phyloP scores from a whole-genome alignment of 2,113 vertebrate species.

The Hippocampus guttulatus region DNA sequence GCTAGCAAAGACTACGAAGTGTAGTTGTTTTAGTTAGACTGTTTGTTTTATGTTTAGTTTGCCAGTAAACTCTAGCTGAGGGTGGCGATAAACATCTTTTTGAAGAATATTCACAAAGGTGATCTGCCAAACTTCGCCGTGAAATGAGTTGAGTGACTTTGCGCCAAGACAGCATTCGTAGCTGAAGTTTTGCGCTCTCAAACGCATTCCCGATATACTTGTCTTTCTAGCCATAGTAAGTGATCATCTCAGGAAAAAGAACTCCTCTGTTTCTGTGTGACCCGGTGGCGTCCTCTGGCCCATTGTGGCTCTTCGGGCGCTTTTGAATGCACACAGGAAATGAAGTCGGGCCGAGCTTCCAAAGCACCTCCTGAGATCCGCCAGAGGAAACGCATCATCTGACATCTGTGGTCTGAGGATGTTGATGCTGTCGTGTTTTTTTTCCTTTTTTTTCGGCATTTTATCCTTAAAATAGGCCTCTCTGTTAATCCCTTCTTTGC shows the following conservation, averaged over 20 bases:
- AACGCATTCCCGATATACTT: neutral
- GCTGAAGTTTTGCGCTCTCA: neutral
- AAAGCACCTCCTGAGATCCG: conserved; percentile 47
- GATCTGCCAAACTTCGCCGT: too few relatives aligned
- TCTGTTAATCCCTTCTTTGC: conserved; percentile 54
- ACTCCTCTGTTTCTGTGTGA: conserved; percentile 30
- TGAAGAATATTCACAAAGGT: too few relatives aligned
- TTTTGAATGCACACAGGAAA: conserved; percentile 59
- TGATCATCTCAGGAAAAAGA: conserved; percentile 28
- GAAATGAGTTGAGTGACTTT: too few relatives aligned
- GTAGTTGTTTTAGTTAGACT: too few relatives aligned
- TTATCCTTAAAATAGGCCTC: conserved; percentile 62
- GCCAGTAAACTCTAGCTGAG: too few relatives aligned
- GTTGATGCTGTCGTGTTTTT: conserved; percentile 60
- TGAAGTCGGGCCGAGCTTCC: conserved; percentile 54
- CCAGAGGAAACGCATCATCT: conserved; percentile 62
- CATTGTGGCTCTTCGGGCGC: conserved; percentile 33
- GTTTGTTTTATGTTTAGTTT: too few relatives aligned
- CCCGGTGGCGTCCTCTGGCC: conserved; percentile 13
- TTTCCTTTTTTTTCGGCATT: conserved; percentile 38
- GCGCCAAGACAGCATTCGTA: too few relatives aligned
- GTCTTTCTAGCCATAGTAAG: conserved; percentile 11
- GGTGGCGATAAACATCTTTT: too few relatives aligned
- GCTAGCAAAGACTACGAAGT: too few relatives aligned
- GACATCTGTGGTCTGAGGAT: conserved; percentile 58